Base-by-base conservation (phyloP, 2,888 invertebrate species). In the Augiades crinisus region DNA sequence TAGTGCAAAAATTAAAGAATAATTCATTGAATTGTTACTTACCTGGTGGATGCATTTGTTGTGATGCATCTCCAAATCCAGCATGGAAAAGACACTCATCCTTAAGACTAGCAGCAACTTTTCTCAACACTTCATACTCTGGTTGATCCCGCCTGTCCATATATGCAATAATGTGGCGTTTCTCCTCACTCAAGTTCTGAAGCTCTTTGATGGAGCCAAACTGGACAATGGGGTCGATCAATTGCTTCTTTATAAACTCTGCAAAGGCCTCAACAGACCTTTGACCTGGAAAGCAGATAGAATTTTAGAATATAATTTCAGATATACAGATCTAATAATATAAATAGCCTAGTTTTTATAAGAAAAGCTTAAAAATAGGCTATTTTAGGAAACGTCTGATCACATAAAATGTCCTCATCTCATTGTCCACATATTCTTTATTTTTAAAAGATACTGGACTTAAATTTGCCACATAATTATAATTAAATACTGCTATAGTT, bases 21-120 rank as follows among this genome's bases (percentile, higher is more conserved):
- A n/a, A n/a, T n/a, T n/a, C n/a, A n/a, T n/a, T n/a, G n/a, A 7
- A 36, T 7, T 2, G 13, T 19, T 5, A 33, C 19, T 40, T 17
- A 37, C 46, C 46, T 30, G 46, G 93, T 10, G 97, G 97, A 85
- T 97, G 97, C 96, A 97, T 96, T 62, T 93, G 92, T 61, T 91
- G 90, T 13, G 95, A 94, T 0, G 93, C 93, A 57, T 95, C 94
- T 8, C 98, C 99, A 82, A 98, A 95, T 0, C 97, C 98, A 67
- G 94, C 95, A 79, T 96, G 95, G 75, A 99, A 99, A 58, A 95
- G 92, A 72, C 99, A 99, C 71, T 99, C 99, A 72, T 99, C 98
- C 73, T 99, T 95, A 5, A 99, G 90, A 70, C 95, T 95, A 4
- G 94, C 94, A 0, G 99, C 97, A 3, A 96, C 95, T 68, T 93